Base-by-base conservation (phyloP, 2,113 vertebrate species). In the Scopus umbretta region DNA sequence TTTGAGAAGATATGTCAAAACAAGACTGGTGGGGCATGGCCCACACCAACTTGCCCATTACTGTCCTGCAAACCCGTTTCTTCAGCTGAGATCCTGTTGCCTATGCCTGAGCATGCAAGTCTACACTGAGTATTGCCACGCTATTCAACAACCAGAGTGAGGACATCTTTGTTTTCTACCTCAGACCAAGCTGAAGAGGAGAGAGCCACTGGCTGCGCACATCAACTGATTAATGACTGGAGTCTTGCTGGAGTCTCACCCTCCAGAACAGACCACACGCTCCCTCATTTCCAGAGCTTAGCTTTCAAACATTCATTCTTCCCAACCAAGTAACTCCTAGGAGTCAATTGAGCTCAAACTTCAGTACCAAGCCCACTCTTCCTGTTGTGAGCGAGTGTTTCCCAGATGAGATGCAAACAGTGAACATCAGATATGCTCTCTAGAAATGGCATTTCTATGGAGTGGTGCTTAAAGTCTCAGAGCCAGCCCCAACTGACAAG, bases 51-150 rank as follows among this genome's bases (percentile, higher is more conserved):
- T n/a, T 42, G 30, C 65, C 27, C 30, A 27, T 47, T 9, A 22
- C 26, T 47, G n/a, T 4, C 66, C 50, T 27, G 32, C 23, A 18
- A 52, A 50, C 18, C 36, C 36, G 30, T 15, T 50, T 65, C 25
- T 53, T 50, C 52, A 40, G 20, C 65, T 38, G 32, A 15, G 15
- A 43, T 52, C 21, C n/a, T 61, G n/a, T 17, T 38, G 30, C 45
- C 19, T 55, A 10, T 6, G 11, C 50, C 22, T 2, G 4, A 45
- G 27, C 0, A 1, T 29, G 63, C 70, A 26, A 50, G 11, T 34
- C 23, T 10, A 40, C 66, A 9, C 15, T 6, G 43, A n/a, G 14
- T 15, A 19, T 23, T 26, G 29, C n/a, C 72, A 83, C 59, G 15
- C 45, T 66, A 20, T 55, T 36, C 34, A 45, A 52, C 0, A 2